Conservation (phyloP, 2,888 invertebrate species). For the Fragum whitleyi region DNA sequence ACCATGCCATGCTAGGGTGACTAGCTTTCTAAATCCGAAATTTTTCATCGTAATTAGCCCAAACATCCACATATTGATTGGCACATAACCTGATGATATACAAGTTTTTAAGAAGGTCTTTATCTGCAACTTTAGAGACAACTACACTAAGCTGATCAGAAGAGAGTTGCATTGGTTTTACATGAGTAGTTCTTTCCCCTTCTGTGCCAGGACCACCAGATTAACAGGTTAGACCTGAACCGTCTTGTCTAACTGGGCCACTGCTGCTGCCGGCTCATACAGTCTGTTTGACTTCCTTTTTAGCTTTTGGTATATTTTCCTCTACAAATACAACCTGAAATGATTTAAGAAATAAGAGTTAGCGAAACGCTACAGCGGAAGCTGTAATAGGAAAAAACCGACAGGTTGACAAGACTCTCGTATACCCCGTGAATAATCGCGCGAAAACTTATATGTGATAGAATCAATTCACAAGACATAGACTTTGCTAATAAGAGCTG, state of each 20-base stretch:
- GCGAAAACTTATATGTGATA: too few species aligned
- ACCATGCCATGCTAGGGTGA: not conserved
- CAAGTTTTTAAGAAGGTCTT: not conserved
- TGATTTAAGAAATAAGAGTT: too few species aligned
- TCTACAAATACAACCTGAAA: too few species aligned
- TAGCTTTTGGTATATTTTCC: not conserved
- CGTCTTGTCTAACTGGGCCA: not conserved
- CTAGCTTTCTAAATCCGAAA: not conserved
- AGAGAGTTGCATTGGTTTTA: slow-evolving; percentile 73
- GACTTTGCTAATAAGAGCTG: too few species aligned
- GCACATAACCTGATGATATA: not conserved
- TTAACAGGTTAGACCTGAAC: too few species aligned
- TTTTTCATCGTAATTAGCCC: not conserved
- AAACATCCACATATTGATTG: not conserved
- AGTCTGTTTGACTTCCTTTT: not conserved
- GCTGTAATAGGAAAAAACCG: too few species aligned
- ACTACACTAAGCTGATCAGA: not conserved
- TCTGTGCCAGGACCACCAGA: not conserved
- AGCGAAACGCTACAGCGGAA: too few species aligned
- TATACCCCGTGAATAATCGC: too few species aligned
- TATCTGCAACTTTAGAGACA: not conserved
- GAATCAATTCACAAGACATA: too few species aligned
- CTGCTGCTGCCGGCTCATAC: not conserved
- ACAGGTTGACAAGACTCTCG: too few species aligned
- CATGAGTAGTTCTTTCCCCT: too few species aligned